Conservation (phyloP, 2,888 invertebrate genomes). For the Conchocele bisecta region DNA sequence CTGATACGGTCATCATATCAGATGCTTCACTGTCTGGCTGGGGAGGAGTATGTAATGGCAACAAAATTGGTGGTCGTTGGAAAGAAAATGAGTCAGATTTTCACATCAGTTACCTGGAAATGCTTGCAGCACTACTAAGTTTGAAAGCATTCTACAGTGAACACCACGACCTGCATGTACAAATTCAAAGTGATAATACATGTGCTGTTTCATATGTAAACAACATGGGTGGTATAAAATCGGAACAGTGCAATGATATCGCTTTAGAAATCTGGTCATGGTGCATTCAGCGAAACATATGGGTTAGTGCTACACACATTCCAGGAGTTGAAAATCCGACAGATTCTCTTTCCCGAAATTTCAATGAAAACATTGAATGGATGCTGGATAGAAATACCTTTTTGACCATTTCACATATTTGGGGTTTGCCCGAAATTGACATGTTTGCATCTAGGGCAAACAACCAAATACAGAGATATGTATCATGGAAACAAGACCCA, state of each 20-base stretch:
- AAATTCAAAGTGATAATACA: constrained; percentile 20
- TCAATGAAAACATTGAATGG: constrained; percentile 39
- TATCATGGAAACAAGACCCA: constrained; percentile 27
- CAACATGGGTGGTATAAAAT: constrained; percentile 31
- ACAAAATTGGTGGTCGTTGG: constrained; percentile 11
- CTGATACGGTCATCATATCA: constrained; percentile 3
- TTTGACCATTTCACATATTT: background rate
- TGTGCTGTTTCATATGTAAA: constrained; percentile 22
- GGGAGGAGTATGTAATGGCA: background rate
- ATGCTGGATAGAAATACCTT: constrained; percentile 12
- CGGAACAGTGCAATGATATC: constrained; percentile 20
- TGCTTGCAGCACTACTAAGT: constrained; percentile 2
- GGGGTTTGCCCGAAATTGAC: constrained; percentile 33
- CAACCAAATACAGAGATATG: constrained; percentile 19
- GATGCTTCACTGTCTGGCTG: constrained; percentile 10
- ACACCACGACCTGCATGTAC: constrained; percentile 9
- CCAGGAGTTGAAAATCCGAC: constrained; percentile 14
- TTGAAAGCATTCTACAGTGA: constrained; percentile 10
- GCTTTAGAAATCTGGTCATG: constrained; percentile 18
- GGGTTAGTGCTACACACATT: constrained; percentile 28
- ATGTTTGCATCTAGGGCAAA: constrained; percentile 40
- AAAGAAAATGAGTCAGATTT: background rate
- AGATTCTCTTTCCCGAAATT: constrained; percentile 19
- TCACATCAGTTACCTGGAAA: constrained; percentile 6
- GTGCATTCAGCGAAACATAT: constrained; percentile 22